These are phyloP conservation scores for Trichechus manatus DNA, from an alignment of 2,113 vertebrate species.

Conservation along the genomic window DNA sequence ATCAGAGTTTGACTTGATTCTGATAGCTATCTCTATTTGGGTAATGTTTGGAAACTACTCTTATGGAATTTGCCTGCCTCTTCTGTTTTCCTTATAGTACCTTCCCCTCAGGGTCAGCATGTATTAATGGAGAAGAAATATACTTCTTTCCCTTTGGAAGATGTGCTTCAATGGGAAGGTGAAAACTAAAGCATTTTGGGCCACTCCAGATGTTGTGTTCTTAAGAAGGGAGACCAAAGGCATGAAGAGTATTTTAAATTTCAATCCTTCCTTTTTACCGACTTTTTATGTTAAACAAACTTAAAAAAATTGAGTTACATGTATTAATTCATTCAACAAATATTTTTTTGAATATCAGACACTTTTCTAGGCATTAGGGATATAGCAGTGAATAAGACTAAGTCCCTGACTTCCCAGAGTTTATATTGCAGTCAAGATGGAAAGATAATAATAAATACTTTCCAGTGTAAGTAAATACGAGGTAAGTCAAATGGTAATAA, in stretches of 20 bases:
- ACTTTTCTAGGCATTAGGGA: not conserved
- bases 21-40: not conserved
- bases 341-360: not conserved
- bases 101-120: not conserved
- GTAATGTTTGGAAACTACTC: not conserved
- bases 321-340: not conserved
- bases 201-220: not conserved
- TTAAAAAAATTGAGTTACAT: not conserved
- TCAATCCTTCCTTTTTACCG: not conserved
- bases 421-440: not conserved
- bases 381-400: not conserved
- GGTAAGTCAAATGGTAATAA: not conserved
- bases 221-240: no score
- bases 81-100: not conserved
- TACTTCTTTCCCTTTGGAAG: not conserved
- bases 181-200: not conserved
- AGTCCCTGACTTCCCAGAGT: not conserved
- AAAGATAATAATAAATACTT: not conserved
- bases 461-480: not conserved
- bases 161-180: not conserved
- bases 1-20: not conserved
- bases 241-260: not conserved
- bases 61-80: not conserved
- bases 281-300: not conserved
- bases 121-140: not conserved